These are phyloP conservation scores for Spizaetus ornatus DNA, from an alignment of 2,113 vertebrate species.

Conservation along the genomic window DNA sequence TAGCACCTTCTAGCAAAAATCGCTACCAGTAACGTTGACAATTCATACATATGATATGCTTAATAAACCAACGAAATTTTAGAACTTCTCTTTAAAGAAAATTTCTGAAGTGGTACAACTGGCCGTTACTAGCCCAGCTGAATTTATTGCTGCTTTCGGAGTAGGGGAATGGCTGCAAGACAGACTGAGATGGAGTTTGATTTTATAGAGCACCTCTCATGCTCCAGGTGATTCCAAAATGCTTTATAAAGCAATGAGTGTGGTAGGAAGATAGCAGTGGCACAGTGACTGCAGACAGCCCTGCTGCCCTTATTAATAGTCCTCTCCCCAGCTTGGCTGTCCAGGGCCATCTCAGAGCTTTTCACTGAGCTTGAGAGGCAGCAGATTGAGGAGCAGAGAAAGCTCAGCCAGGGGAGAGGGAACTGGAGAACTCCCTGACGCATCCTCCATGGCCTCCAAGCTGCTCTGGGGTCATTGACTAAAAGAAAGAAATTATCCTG, in stretches of 20 bases:
- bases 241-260: background rate
- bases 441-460: background rate
- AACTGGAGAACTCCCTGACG: background rate
- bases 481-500: background rate
- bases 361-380: background rate
- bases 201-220: background rate
- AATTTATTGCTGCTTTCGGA: conserved; percentile 15
- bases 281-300: background rate
- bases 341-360: background rate
- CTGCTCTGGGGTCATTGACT: background rate
- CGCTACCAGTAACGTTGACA: background rate
- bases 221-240: background rate
- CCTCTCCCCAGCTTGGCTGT: background rate
- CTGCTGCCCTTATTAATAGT: background rate
- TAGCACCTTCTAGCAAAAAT: conserved; percentile 31
- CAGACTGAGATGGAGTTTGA: background rate
- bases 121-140: background rate
- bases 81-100: conserved; percentile 14
- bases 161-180: background rate
- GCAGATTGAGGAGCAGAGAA: background rate
- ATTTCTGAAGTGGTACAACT: background rate
- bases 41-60: background rate
- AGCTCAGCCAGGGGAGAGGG: background rate
- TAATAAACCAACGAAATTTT: conserved; percentile 45
- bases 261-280: background rate